A percentile compares a stretch with the other conserved stretches of the same genome.
Conservation (phyloP, 2,888 invertebrate genomes). For the Branchinecta sandiegonensis region DNA sequence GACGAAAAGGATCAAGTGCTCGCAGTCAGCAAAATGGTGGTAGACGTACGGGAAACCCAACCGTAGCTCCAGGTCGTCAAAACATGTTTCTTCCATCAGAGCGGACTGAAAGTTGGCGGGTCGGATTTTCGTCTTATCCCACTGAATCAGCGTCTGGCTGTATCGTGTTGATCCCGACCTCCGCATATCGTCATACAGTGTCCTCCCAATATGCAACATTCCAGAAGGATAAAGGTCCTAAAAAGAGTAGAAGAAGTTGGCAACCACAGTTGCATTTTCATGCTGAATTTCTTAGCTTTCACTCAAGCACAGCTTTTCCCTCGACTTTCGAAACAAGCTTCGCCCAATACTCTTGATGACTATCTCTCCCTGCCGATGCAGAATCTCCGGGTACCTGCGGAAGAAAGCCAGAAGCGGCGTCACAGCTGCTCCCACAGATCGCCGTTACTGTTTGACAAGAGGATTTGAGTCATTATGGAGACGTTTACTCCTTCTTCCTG, state of each 20-base stretch:
- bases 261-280: background rate
- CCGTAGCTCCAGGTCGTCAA: conserved; percentile 41
- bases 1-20: conserved; percentile 35
- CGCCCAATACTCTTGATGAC: too few species aligned
- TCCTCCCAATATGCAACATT: conserved; percentile 10
- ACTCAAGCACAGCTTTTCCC: too few species aligned
- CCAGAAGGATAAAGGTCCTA: background rate
- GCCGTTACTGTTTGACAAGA: too few species aligned
- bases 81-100: conserved; percentile 42
- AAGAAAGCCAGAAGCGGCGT: too few species aligned
- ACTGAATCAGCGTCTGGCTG: background rate
- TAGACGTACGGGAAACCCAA: conserved; percentile 53
- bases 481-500: too few species aligned
- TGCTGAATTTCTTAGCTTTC: too few species aligned
- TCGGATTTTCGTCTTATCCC: background rate
- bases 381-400: too few species aligned
- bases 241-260: background rate
- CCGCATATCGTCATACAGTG: background rate
- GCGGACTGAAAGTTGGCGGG: conserved; percentile 37
- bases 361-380: too few species aligned
- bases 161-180: background rate
- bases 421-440: too few species aligned
- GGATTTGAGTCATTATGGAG: too few species aligned
- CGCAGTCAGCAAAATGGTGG: conserved; percentile 42
- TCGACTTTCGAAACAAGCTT: too few species aligned